Evolutionary conservation across 2,113 vertebrate species (phyloP), one percentile per base, ranked within the genome.

Genomic region (Lagopus muta): DNA sequence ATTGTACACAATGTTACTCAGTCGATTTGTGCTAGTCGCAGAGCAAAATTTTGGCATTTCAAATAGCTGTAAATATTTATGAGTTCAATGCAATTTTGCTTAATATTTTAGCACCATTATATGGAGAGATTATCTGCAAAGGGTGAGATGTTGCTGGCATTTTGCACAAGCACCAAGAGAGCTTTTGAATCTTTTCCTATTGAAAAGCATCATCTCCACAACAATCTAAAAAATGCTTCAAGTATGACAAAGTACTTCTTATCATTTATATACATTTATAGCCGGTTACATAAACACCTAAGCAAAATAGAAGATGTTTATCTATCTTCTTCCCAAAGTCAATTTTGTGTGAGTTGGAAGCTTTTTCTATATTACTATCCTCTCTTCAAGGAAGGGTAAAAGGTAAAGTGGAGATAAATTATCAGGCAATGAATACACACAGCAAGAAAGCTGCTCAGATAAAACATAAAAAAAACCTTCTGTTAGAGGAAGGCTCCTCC

Each of bases 1-100:
- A 90, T 93, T 91, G 87, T 72, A 70, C 54, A 55, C 38, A 74
- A 64, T 75, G 76, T 94, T 71, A 52, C 74, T 95, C 91, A 34
- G 92, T 65, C 30, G 86, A 94, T 95, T 90, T 90, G 70, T 91
- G 88, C 90, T 80, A 66, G 93, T 82, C 8, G 12, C 88, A 67
- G 88, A 94, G 72, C 58, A 82, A 83, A 90, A 52, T 60, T 48
- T 22, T 82, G 91, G 90, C 86, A 92, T 97, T 94, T 94, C 89
- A 94, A 95, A 94, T 88, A 96, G 97, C 81, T 96, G 92, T 95
- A 95, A 95, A 90, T 75, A 86, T 94, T 92, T 91, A 95, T 95
- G 60, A 87, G 89, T 83, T 77, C 92, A 94, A 93, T 91, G 79
- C 30, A 38, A 83, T 86, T 89, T 94, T 85, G 92, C 87, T 86